phyloP scores from a whole-genome alignment of 1,140 invertebrate species.

The Drosophila repleta region DNA sequence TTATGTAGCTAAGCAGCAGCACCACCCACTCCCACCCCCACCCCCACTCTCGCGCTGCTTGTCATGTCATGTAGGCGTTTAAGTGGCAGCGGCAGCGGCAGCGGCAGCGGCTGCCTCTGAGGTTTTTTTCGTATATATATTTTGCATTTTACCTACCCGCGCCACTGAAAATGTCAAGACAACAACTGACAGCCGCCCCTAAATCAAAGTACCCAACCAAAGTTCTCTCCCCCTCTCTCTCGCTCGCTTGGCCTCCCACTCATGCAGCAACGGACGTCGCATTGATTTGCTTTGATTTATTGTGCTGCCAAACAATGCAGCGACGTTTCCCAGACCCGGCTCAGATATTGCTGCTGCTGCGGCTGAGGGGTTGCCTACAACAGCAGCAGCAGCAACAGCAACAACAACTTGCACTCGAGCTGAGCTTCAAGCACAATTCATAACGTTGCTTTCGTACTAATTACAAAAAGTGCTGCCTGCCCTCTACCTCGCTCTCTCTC shows the following conservation, averaged over 20 bases:
- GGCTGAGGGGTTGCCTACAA: slow-evolving; percentile 37
- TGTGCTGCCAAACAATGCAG: slow-evolving; percentile 66
- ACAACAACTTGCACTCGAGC: slow-evolving; percentile 57
- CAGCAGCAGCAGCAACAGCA: slow-evolving; percentile 30
- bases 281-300: slow-evolving; percentile 84
- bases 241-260: background rate
- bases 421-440: slow-evolving; percentile 73
- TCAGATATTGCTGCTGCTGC: slow-evolving; percentile 6
- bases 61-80: slow-evolving; percentile 62
- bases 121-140: background rate
- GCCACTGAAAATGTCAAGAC: slow-evolving; percentile 24
- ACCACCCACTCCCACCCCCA: background rate
- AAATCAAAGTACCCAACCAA: slow-evolving; percentile 48
- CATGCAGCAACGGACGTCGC: slow-evolving; percentile 38
- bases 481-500: slow-evolving; percentile 1
- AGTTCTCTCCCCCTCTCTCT: background rate
- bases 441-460: slow-evolving; percentile 78
- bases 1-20: slow-evolving; percentile 15
- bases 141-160: slow-evolving; percentile 8
- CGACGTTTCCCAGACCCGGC: slow-evolving; percentile 43
- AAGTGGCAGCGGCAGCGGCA: slow-evolving; percentile 49
- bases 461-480: slow-evolving; percentile 70
- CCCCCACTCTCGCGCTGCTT: slow-evolving; percentile 5
- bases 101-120: slow-evolving; percentile 4
- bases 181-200: slow-evolving; percentile 40